A percentile compares a stretch with the other conserved stretches of the same genome.
phyloP scores from a whole-genome alignment of 2,113 vertebrate species.

The Brachyhypopomus occidentalis region DNA sequence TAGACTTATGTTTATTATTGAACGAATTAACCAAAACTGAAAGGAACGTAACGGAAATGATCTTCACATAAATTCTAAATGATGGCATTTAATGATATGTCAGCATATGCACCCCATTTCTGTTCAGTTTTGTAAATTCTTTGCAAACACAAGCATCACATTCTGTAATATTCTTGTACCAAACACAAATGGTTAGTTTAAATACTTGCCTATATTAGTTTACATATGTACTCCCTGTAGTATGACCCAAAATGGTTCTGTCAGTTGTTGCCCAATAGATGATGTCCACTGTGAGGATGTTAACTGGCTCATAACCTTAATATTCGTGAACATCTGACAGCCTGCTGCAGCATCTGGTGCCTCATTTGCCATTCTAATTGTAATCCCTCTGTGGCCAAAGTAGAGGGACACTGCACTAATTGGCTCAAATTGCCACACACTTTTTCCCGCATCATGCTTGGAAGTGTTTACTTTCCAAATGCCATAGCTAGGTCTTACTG shows the following conservation, averaged over 20 bases:
- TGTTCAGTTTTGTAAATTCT: too few species aligned
- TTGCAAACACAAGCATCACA: not conserved
- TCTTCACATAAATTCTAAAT: too few species aligned
- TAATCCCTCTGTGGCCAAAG: constrained; percentile 54
- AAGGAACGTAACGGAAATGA: too few species aligned
- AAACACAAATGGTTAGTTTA: not conserved
- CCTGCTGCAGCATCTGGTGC: constrained; percentile 50
- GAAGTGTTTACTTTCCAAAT: constrained; percentile 37
- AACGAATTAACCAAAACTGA: too few species aligned
- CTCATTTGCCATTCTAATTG: constrained; percentile 63
- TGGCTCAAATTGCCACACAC: constrained; percentile 49
- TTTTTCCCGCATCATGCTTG: constrained; percentile 44
- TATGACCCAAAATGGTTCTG: constrained; percentile 20
- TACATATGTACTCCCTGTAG: not conserved
- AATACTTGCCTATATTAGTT: constrained; percentile 8
- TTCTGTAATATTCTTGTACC: not conserved
- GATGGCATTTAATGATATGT: not conserved
- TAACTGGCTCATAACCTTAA: constrained; percentile 54
- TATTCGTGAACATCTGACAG: constrained; percentile 57
- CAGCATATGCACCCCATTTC: not conserved
- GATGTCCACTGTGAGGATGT: constrained; percentile 47
- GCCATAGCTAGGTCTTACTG: not conserved
- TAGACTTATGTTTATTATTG: too few species aligned
- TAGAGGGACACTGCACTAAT: constrained; percentile 50
- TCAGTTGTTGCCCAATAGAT: constrained; percentile 33